Evolutionary conservation across 2,888 invertebrate genomes (phyloP), one percentile per base, ranked within the genome.

Genomic region (Acleris literana): DNA sequence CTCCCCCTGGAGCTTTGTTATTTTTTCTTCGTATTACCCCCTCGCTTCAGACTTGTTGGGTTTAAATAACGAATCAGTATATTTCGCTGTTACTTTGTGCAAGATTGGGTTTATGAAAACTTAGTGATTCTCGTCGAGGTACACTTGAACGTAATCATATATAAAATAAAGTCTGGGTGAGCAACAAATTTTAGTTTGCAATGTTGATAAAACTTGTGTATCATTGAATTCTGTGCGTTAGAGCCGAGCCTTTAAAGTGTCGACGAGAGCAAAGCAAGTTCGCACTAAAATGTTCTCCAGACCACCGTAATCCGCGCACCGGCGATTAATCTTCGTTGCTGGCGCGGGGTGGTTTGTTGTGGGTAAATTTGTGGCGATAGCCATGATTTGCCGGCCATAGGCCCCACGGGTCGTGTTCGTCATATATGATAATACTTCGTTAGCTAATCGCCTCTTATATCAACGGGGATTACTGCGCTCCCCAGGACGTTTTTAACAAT

Each of bases 361-460:
- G 85, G 87, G 86, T 85, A 83, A 86, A 89, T 88, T 88, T 86
- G 88, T 85, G 88, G 88, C 85, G 83, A 85, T 84, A 79, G 84
- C 83, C 81, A 81, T 84, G 84, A 87, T 87, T 87, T 87, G 86
- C 84, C 80, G 80, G 80, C 82, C 85, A 84, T 81, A 77, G 81
- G 82, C 81, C 87, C 82, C 85, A 73, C 76, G 86, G 84, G 85
- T 77, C 83, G 79, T 85, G 83, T 87, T 82, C 84, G 84, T 88
- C 86, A 87, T 87, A 87, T 86, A 84, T 79, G 85, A 87, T 88
- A 88, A 89, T 86, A 85, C 86, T 83, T 83, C 84, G 84, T 83
- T 84, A 82, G 81, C 84, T 88, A 88, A 90, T 88, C 84, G 84
- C 74, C 82, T 81, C 81, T 85, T 84, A 82, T 85, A 84, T 86